Conservation (phyloP, 2,797 vertebrate genomes). For the Hydrocynus forskahlii region DNA sequence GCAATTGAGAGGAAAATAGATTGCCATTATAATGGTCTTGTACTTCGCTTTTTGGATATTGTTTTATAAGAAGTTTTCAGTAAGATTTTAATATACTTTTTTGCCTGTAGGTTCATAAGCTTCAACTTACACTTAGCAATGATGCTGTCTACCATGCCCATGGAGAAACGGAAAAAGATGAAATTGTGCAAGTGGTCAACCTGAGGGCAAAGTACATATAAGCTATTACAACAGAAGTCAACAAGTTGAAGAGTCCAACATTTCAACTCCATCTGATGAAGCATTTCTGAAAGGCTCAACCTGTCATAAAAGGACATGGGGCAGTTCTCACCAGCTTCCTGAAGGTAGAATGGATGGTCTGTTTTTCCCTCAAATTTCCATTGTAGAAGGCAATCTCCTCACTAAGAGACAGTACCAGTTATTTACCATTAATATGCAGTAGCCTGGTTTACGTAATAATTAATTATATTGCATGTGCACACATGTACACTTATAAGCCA, state of each 20-base stretch:
- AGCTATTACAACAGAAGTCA: neutral
- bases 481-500: too few relatives aligned
- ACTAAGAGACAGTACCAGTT: slow-evolving; percentile 71
- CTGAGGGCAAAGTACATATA: slow-evolving; percentile 68
- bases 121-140: slow-evolving; percentile 93
- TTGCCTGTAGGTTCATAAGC: neutral
- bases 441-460: neutral
- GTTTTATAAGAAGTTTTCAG: neutral
- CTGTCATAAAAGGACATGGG: neutral
- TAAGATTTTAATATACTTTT: neutral
- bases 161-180: slow-evolving; percentile 97
- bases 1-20: slow-evolving; percentile 18
- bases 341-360: slow-evolving; percentile 90
- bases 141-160: slow-evolving; percentile 96
- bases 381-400: slow-evolving; percentile 99
- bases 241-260: neutral
- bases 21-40: neutral
- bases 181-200: slow-evolving; percentile 96
- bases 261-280: neutral
- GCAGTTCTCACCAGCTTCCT: slow-evolving; percentile 86
- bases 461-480: neutral
- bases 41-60: neutral
- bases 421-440: neutral
- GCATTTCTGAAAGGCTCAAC: neutral
- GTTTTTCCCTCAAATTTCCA: slow-evolving; percentile 92